Base-by-base conservation (phyloP, 2,113 vertebrate genomes). In the Amphiprion ocellaris region DNA sequence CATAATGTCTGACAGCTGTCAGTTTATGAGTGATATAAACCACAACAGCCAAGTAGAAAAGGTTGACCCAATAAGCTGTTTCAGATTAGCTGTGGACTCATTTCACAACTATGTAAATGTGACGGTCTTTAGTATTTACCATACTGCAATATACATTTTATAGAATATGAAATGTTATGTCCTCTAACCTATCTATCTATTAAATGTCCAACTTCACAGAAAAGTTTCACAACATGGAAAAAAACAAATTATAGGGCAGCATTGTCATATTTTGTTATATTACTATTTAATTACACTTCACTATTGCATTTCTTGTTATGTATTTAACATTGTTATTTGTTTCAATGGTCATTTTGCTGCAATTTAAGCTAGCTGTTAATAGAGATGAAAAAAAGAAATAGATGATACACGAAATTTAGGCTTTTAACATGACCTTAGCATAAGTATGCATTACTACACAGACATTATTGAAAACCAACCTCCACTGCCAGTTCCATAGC, bases 331-430 rank as follows among this genome's bases (percentile, higher is more conserved):
- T 1, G 1, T 37, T 37, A 37, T 37, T 37, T 37, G 33, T 37
- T 37, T 37, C 33, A 37, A 37, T 0, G 33, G 7, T 9, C 33
- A 37, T 37, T 37, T 37, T 37, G 33, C 33, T 37, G 9, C 33
- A 37, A 37, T 37, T 37, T 37, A 37, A 37, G 8, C 30, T 33
- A 33, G 4, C 33, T 7, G 47, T 17, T 82, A 75, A 15, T 24
- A 75, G 74, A 76, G 80, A 63, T 54, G 70, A 75, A 4, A 60
- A 80, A 60, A 80, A 71, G 6, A 44, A 49, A 24, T 5, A 58
- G 5, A 41, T 67, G 3, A 55, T 41, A 47, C 4, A 44, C 44
- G 2, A 39, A n/a, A 46, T 52, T 49, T 16, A 39, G 10, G 55
- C 21, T 33, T 64, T 10, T 9, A 44, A 62, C 0, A 1, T 54